Conservation (phyloP, 2,797 vertebrate genomes). For the Meda fulgida region DNA sequence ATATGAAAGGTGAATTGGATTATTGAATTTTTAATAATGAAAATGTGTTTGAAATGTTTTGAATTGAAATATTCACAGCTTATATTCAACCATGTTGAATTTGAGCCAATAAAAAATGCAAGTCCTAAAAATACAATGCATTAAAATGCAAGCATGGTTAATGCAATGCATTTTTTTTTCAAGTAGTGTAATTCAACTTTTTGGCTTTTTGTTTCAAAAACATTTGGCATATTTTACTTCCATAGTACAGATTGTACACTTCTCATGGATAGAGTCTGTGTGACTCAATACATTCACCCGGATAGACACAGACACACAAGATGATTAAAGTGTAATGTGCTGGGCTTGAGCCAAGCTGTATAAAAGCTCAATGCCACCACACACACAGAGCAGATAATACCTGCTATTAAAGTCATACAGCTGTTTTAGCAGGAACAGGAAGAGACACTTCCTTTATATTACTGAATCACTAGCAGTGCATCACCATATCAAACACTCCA, state of each 20-base stretch:
- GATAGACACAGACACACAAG: background rate
- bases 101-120: no score
- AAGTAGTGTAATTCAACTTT: no score
- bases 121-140: no score
- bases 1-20: no score
- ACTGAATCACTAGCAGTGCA: background rate
- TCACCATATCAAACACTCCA: background rate
- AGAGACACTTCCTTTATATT: constrained; percentile 13
- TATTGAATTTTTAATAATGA: no score
- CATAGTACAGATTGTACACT: constrained; percentile 21
- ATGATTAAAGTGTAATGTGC: constrained; percentile 27
- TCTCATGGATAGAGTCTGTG: background rate
- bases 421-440: constrained; percentile 9
- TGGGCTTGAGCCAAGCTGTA: constrained; percentile 10
- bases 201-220: no score
- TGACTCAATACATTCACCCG: background rate
- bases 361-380: constrained; percentile 19
- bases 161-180: no score
- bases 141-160: no score
- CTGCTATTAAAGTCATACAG: constrained; percentile 26
- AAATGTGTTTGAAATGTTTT: no score
- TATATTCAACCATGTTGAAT: no score
- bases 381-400: constrained; percentile 18
- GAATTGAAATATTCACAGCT: no score
- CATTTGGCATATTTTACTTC: no score